A percentile compares a stretch with the other conserved stretches of the same genome.
These are phyloP conservation scores for Charaxes varanes DNA, from an alignment of 1,140 invertebrate species.

Conservation along the genomic window DNA sequence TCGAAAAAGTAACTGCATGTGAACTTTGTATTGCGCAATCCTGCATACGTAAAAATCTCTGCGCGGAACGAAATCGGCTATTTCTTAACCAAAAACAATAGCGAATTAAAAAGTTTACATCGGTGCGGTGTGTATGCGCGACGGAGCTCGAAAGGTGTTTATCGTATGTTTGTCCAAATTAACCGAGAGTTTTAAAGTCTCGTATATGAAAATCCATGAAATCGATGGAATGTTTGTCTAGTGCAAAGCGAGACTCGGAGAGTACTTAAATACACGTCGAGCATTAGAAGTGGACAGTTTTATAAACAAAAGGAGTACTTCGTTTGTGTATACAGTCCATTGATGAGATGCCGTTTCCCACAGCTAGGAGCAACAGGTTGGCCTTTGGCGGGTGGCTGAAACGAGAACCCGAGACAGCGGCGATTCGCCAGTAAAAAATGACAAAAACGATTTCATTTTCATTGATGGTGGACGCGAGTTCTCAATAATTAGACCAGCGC, in stretches of 20 bases:
- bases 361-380: slow-evolving; percentile 43
- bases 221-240: slow-evolving; percentile 44
- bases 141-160: slow-evolving; percentile 13
- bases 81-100: slow-evolving; percentile 46
- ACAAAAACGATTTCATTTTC: slow-evolving; percentile 36
- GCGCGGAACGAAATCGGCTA: slow-evolving; percentile 34
- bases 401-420: slow-evolving; percentile 38
- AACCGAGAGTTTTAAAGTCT: slow-evolving; percentile 21
- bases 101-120: slow-evolving; percentile 30
- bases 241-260: slow-evolving; percentile 32
- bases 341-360: slow-evolving; percentile 66
- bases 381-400: slow-evolving; percentile 42
- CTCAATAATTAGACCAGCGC: slow-evolving; percentile 35
- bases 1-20: too few species aligned
- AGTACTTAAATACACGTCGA: slow-evolving; percentile 41
- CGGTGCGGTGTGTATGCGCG: slow-evolving; percentile 14
- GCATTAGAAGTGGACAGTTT: slow-evolving; percentile 66
- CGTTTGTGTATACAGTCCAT: slow-evolving; percentile 56
- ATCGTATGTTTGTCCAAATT: slow-evolving; percentile 20
- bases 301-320: slow-evolving; percentile 66
- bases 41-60: slow-evolving; percentile 26
- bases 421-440: slow-evolving; percentile 13
- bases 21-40: slow-evolving; percentile 6
- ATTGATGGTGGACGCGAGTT: slow-evolving; percentile 18
- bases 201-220: slow-evolving; percentile 15